Evolutionary conservation across 2,113 vertebrate species (phyloP), one percentile per base, ranked within the genome.

Genomic region (Camelus bactrianus): DNA sequence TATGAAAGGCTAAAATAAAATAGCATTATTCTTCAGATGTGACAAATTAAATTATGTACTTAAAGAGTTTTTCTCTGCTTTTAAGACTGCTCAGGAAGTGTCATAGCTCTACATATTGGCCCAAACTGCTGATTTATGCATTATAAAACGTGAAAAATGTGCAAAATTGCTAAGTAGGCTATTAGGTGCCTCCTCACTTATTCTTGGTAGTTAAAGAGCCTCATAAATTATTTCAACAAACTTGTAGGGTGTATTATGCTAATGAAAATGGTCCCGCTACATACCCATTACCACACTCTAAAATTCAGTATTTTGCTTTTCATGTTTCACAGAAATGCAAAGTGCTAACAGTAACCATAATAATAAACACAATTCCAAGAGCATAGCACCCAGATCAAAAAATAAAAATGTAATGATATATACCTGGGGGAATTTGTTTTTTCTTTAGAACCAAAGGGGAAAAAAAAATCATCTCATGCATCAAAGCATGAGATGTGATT

Each of bases 201-300:
- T 56, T 93, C 72, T 58, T 48, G 4, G 13, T 62, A 93, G 28
- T 46, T 90, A 72, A 70, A 65, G 80, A 84, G 32, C 48, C 38
- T 96, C 92, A 84, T 84, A 72, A 94, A 80, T 91, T 93, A 91
- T 60, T 58, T 93, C 35, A 60, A 70, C 48, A 93, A 70, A 88
- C 17, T 60, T 95, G 32, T 32, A 85, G 65, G 85, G 38, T 69
- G 46, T 64, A 79, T 81, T 72, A 82, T 54, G 42, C n/a, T 96
- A 92, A 97, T 54, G 3, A 62, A 67, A 42, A 17, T 85, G 46
- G 30, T 93, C 52, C 38, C 81, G 76, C 30, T 38, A 87, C 56
- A 91, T 70, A 76, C 3, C 58, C 30, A 70, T 64, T 91, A 93
- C 28, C 76, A 92, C 84, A 89, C 35, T 62, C 3, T 86, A 88